A percentile compares a stretch with the other conserved stretches of the same genome.
Conservation (phyloP, 2,888 invertebrate genomes). For the Folsomia manolachei region DNA sequence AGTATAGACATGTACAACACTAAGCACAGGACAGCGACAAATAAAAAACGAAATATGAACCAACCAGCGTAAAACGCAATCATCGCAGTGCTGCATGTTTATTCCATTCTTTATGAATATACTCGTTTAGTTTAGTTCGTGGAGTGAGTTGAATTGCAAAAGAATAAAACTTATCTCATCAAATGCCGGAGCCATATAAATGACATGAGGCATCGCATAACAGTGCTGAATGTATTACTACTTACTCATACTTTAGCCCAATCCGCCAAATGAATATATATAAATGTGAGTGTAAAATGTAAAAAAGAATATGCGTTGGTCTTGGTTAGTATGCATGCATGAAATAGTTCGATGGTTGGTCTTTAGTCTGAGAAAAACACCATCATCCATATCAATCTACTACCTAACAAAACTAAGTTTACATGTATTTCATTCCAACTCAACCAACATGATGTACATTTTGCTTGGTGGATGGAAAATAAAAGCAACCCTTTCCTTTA, state of each 20-base stretch:
- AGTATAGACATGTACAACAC: neutral
- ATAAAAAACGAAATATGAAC: neutral
- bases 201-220: neutral
- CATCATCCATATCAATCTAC: neutral
- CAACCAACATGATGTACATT: neutral
- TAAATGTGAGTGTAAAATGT: neutral
- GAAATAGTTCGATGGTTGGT: too few species aligned
- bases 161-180: neutral
- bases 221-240: neutral
- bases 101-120: neutral
- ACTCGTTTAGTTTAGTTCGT: too few species aligned
- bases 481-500: neutral
- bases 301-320: slow-evolving; percentile 8
- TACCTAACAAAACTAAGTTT: neutral
- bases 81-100: too few species aligned
- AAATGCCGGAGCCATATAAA: neutral
- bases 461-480: neutral
- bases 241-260: neutral
- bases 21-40: neutral
- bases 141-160: neutral
- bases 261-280: neutral
- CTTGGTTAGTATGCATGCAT: too few species aligned
- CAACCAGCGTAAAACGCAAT: too few species aligned
- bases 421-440: neutral
- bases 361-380: neutral